Percentiles rank a stretch among this genome's conserved stretches.
Evolutionary conservation across 2,888 invertebrate species (phyloP).

Genomic region (Drosophila testacea): DNA sequence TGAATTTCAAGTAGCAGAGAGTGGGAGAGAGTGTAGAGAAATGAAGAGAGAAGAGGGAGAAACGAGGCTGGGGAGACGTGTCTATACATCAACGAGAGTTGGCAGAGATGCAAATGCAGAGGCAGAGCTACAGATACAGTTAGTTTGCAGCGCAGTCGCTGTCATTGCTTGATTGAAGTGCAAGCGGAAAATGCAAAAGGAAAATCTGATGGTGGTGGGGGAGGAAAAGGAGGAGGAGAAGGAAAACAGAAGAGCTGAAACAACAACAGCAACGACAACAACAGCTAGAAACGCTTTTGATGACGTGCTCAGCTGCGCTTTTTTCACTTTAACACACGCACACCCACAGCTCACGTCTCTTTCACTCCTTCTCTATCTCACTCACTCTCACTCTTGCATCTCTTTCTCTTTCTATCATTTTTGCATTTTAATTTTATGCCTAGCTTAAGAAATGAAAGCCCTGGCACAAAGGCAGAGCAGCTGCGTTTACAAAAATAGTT

Average conservation of each 20-base stretch:
- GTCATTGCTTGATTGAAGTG: slow-evolving; percentile 56
- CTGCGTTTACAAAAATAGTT: slow-evolving; percentile 74
- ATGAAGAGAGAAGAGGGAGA: background rate
- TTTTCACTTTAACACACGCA: slow-evolving; percentile 62
- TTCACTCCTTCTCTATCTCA: slow-evolving; percentile 3
- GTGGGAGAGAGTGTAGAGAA: background rate
- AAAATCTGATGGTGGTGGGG: slow-evolving; percentile 1
- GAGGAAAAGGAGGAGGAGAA: background rate
- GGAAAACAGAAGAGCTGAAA: slow-evolving; percentile 2
- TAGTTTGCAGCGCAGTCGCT: slow-evolving; percentile 30
- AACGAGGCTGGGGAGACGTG: slow-evolving; percentile 20
- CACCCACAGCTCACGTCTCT: slow-evolving; percentile 1
- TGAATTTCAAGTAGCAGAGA: slow-evolving; percentile 45
- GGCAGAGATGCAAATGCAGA: slow-evolving; percentile 46
- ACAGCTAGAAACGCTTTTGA: slow-evolving; percentile 59
- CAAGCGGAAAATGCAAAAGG: slow-evolving; percentile 19
- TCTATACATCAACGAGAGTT: slow-evolving; percentile 50
- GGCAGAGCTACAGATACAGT: slow-evolving; percentile 18
- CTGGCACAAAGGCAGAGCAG: slow-evolving; percentile 48
- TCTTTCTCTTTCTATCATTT: slow-evolving; percentile 8
- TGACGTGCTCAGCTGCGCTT: slow-evolving; percentile 73
- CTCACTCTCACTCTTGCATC: background rate
- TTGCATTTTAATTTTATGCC: slow-evolving; percentile 75
- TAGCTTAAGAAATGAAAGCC: slow-evolving; percentile 48
- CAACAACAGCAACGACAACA: slow-evolving; percentile 2